Conservation (phyloP, 2,888 invertebrate species). For the Odiellus spinosus region DNA sequence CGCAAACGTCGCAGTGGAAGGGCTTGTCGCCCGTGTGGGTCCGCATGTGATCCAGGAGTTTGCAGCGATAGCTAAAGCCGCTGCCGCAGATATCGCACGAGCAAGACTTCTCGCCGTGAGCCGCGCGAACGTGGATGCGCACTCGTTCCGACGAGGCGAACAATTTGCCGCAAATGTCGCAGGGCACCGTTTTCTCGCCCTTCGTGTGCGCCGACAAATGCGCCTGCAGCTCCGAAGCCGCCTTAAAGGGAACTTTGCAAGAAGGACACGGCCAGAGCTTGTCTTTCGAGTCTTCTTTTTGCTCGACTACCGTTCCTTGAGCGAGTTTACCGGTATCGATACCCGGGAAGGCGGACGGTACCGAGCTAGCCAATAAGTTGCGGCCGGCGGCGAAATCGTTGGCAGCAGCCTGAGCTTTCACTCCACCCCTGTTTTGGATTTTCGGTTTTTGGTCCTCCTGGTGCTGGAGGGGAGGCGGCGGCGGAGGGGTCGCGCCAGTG, state of each 20-base stretch:
- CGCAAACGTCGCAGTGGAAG: conserved; percentile 22
- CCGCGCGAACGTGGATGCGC: conserved; percentile 20
- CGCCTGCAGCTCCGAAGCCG: conserved; percentile 21
- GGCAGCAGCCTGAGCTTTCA: conserved; percentile 13
- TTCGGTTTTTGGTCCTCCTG: conserved; percentile 8
- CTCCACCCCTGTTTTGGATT: conserved; percentile 6
- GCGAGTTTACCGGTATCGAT: conserved; percentile 15
- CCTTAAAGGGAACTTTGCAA: conserved; percentile 22
- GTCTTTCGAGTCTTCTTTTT: conserved; percentile 2
- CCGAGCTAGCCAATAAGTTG: conserved; percentile 12
- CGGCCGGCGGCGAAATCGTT: conserved; percentile 10
- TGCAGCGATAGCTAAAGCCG: conserved; percentile 23
- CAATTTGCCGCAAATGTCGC: conserved; percentile 22
- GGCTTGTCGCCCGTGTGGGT: conserved; percentile 23
- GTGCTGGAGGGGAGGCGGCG: conserved; percentile 11
- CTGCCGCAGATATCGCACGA: conserved; percentile 22
- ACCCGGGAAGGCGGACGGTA: conserved; percentile 15
- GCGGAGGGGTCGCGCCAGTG: conserved; percentile 5
- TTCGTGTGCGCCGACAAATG: conserved; percentile 21
- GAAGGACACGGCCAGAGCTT: conserved; percentile 22
- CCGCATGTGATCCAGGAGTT: conserved; percentile 22
- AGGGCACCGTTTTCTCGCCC: conserved; percentile 21
- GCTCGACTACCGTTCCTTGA: conserved; percentile 6
- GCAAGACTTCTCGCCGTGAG: conserved; percentile 22
- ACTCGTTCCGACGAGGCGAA: conserved; percentile 22